Percentiles rank a stretch among this genome's conserved stretches.
phyloP scores from a whole-genome alignment of 2,113 vertebrate genomes.

The Bubo bubo region DNA sequence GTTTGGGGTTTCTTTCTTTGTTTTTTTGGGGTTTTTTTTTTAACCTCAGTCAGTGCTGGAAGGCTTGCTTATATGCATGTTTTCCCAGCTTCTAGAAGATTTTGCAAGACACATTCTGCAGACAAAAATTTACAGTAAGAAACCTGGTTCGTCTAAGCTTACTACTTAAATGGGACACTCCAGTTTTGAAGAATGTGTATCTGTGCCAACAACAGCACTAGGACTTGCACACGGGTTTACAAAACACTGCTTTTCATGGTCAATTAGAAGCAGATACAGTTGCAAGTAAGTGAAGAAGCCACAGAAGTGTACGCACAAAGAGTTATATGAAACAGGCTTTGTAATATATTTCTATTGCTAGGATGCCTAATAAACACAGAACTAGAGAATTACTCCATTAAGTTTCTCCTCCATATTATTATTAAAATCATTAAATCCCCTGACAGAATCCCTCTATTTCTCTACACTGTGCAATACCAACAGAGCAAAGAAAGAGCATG shows the following conservation, averaged over 20 bases:
- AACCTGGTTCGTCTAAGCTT: not conserved
- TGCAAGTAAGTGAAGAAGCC: not conserved
- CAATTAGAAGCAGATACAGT: not conserved
- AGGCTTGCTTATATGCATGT: not conserved
- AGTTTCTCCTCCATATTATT: not conserved
- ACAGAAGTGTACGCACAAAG: not conserved
- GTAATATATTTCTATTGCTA: not conserved
- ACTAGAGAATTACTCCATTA: not conserved
- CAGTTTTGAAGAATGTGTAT: not conserved
- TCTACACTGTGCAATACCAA: not conserved
- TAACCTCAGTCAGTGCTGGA: not conserved
- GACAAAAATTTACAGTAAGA: not conserved
- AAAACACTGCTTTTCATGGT: not conserved
- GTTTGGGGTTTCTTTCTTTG: not conserved
- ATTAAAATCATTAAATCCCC: not conserved
- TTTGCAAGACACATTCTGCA: not conserved
- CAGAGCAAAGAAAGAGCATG: accelerated
- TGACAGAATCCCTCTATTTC: not conserved
- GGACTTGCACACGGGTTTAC: not conserved
- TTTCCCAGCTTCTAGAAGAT: not conserved
- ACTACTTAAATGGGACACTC: not conserved
- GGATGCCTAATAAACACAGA: not conserved
- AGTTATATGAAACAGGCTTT: not conserved
- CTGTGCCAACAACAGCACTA: not conserved
- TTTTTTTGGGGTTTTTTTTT: not conserved